Evolutionary conservation across 2,113 vertebrate genomes (phyloP), one percentile per base, ranked within the genome.

Genomic region (Hippocampus zosterae): DNA sequence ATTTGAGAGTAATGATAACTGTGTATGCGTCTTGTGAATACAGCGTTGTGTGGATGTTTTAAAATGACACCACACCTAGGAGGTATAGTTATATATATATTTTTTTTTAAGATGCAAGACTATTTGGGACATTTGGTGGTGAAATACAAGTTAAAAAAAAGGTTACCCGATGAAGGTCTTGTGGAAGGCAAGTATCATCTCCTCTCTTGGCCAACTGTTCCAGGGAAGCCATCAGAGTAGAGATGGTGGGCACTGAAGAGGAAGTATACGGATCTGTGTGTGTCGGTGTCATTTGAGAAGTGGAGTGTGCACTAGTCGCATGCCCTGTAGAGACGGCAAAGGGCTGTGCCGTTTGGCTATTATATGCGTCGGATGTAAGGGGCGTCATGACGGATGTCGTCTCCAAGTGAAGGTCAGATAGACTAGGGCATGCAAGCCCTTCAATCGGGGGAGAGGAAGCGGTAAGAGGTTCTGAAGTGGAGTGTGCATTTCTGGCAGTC

Each of bases 81-180:
- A 74, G 75, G 2, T 60, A 33, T 8, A 8, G 5, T 2, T 8
- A 9, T 21, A 52, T 53, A n/a, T 27, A 3, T 53, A 3, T 52
- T 2, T 50, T 50, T 50, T 50, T 52, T 52, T 21, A n/a, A 53
- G 7, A 6, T 46, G 12, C 0, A 44, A 46, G 44, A 46, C 4
- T 9, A 56, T 25, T 56, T 15, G n/a, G 33, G 40, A 56, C 23
- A 67, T 41, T 10, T 41, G 46, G 21, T 60, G 33, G 57, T 60
- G 33, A 56, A 16, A 50, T 18, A 44, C 33, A 37, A 37, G 33
- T 37, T 29, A 33, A 5, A 33, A 37, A 37, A 5, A 80, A 57
- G 29, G 9, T 78, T 83, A 93, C 92, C 91, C 92, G 89, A 76
- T 93, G 92, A 57, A 93, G 88, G 72, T 86, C 80, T 53, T 88